These are phyloP conservation scores for Parazoanthus atlanticus DNA, from an alignment of 92 coral and sea anemone species.

Conservation along the genomic window DNA sequence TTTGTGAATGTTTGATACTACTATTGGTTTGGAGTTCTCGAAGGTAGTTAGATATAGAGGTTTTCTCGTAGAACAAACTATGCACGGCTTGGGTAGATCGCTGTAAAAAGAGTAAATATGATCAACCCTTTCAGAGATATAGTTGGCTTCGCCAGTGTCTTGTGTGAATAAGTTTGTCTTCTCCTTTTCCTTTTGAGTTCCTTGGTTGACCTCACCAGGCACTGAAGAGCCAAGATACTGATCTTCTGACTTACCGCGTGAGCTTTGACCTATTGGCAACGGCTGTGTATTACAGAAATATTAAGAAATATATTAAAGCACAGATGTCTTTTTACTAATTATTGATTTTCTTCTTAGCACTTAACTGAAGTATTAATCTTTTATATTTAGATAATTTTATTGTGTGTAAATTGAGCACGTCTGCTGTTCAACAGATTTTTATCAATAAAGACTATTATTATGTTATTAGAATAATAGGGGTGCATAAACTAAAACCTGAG, in stretches of 20 bases:
- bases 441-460: no score
- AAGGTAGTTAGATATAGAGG: not conserved
- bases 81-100: constrained; percentile 37
- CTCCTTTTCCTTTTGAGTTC: not conserved
- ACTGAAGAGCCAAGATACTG: not conserved
- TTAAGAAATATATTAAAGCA: not conserved
- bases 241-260: not conserved
- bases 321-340: no score
- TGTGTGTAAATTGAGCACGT: no score
- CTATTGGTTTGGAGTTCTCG: not conserved
- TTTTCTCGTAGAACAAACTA: constrained; percentile 34
- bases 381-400: no score
- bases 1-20: not conserved
- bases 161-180: not conserved
- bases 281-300: not conserved
- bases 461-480: no score
- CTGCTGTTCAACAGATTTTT: no score
- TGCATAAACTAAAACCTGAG: not conserved
- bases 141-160: not conserved
- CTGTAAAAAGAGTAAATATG: constrained; percentile 37
- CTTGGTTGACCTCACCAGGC: not conserved
- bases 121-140: not conserved
- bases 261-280: not conserved
- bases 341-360: no score
- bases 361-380: no score